phyloP scores from a whole-genome alignment of 2,113 vertebrate genomes.

The Lagopus muta region DNA sequence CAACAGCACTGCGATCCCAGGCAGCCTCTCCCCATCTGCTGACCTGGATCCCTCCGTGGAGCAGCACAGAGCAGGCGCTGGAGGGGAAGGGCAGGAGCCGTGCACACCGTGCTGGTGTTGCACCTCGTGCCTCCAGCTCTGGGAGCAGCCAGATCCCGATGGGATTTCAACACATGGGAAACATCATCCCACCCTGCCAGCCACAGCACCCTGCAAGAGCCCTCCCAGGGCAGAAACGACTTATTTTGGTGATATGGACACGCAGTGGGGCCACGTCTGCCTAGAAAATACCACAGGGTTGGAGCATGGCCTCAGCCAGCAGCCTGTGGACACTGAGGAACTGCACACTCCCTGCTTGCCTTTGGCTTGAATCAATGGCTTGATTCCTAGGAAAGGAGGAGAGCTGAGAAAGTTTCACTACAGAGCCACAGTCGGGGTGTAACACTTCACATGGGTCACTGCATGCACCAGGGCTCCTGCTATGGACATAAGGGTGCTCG shows the following conservation, averaged over 20 bases:
- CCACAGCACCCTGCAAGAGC: background rate
- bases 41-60: background rate
- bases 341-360: background rate
- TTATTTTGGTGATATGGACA: background rate
- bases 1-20: background rate
- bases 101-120: background rate
- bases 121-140: background rate
- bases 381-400: background rate
- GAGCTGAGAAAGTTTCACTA: background rate
- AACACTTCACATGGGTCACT: background rate
- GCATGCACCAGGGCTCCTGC: background rate
- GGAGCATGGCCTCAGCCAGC: background rate
- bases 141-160: background rate
- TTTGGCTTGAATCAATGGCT: background rate
- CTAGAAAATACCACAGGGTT: background rate
- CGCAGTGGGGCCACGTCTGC: background rate
- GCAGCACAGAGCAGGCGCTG: background rate
- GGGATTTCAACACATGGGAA: background rate
- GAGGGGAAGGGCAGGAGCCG: background rate
- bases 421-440: background rate
- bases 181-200: background rate
- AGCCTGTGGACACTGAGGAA: background rate
- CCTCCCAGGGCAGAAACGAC: background rate
- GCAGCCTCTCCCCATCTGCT: background rate
- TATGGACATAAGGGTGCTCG: background rate